Evolutionary conservation across 2,888 invertebrate genomes (phyloP).

Genomic region (Gortyna flavago): DNA sequence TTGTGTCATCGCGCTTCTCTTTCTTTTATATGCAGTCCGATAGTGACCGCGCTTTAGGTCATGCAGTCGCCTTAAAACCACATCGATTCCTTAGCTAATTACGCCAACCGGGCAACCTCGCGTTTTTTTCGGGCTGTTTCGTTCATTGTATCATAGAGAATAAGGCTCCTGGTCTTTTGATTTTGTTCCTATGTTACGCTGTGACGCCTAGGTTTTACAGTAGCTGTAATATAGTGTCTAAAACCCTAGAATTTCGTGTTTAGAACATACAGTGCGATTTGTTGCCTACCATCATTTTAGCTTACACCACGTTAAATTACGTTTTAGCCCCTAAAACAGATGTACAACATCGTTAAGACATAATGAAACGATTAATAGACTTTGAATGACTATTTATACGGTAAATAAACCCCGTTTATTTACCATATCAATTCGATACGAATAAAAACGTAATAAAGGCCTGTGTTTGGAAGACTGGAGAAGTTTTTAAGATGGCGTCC

Average conservation of each 20-base stretch:
- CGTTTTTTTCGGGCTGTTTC: too few species aligned
- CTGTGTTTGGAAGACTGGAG: slow-evolving; percentile 60
- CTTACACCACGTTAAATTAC: background rate
- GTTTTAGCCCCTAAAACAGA: slow-evolving; percentile 11
- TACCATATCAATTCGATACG: slow-evolving; percentile 79
- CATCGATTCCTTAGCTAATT: too few species aligned
- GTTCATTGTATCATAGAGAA: too few species aligned
- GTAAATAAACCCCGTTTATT: slow-evolving; percentile 69
- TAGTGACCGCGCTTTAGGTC: too few species aligned
- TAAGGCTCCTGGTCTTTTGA: background rate
- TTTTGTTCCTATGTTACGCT: background rate
- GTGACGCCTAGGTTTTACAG: background rate
- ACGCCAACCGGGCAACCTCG: too few species aligned
- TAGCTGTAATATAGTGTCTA: background rate
- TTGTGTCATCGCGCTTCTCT: too few species aligned
- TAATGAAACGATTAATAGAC: slow-evolving; percentile 79
- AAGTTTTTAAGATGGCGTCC: slow-evolving; percentile 67
- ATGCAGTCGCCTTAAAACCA: too few species aligned
- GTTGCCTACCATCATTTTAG: background rate
- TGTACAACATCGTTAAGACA: slow-evolving; percentile 45
- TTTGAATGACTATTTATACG: slow-evolving; percentile 67
- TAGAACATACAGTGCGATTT: background rate
- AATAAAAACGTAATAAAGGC: slow-evolving; percentile 74
- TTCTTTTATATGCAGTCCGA: too few species aligned
- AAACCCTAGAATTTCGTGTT: background rate